Evolutionary conservation across 2,888 invertebrate species (phyloP).

Genomic region (Camponotus fellah): DNA sequence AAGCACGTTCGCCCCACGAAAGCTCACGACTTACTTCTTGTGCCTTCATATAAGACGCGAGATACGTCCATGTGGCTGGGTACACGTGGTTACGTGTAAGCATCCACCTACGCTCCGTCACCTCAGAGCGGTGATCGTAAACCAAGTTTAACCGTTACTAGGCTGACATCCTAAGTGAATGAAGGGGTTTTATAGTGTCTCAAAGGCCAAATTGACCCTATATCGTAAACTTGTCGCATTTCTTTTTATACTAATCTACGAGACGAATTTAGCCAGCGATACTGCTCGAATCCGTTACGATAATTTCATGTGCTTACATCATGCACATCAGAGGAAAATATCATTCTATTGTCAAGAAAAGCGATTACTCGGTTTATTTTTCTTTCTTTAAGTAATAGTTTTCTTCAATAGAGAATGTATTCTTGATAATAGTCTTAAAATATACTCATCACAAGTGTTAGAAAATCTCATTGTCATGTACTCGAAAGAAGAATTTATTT

Average conservation of each 20-base stretch:
- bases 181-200: conserved; percentile 56
- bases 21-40: conserved; percentile 73
- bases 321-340: background rate
- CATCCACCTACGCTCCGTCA: conserved; percentile 44
- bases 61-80: conserved; percentile 32
- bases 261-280: conserved; percentile 40
- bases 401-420: no score
- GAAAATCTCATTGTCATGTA: no score
- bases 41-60: conserved; percentile 56
- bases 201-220: conserved; percentile 32
- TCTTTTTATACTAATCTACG: conserved; percentile 67
- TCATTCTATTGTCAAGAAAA: no score
- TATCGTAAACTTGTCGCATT: conserved; percentile 62
- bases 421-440: no score
- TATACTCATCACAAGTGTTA: no score
- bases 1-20: conserved; percentile 76
- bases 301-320: background rate
- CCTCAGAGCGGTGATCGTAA: conserved; percentile 62
- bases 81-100: conserved; percentile 39
- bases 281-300: conserved; percentile 15
- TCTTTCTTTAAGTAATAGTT: no score
- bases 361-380: no score
- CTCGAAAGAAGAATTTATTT: no score
- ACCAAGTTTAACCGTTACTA: conserved; percentile 60
- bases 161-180: conserved; percentile 66